phyloP scores from a whole-genome alignment of 1,140 invertebrate genomes.

The Phortica variegata region DNA sequence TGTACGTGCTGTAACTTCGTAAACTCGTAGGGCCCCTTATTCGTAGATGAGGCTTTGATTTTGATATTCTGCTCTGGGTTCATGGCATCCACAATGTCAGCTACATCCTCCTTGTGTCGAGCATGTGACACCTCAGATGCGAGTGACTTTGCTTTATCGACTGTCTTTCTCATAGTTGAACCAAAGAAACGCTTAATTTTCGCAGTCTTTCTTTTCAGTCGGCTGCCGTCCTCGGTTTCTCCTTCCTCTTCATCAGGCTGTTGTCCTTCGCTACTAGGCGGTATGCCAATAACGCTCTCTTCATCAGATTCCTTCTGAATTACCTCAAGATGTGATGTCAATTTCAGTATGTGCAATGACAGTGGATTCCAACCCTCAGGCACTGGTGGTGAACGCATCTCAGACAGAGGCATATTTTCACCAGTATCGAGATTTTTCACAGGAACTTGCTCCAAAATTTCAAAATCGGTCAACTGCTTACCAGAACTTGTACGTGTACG shows the following conservation, averaged over 20 bases:
- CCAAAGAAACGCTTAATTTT: conserved; percentile 84
- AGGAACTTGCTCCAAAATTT: conserved; percentile 90
- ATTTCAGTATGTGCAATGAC: conserved; percentile 90
- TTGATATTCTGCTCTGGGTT: conserved; percentile 84
- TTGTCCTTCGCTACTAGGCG: conserved; percentile 63
- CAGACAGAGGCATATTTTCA: conserved; percentile 56
- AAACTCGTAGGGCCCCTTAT: conserved; percentile 96
- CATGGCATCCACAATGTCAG: conserved; percentile 82
- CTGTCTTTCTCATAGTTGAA: conserved; percentile 82
- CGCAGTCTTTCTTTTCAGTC: conserved; percentile 62
- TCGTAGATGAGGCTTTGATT: conserved; percentile 89
- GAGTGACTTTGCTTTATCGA: conserved; percentile 86
- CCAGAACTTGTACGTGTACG: conserved; percentile 81
- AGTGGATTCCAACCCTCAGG: conserved; percentile 68
- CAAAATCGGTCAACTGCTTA: conserved; percentile 79
- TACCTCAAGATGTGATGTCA: conserved; percentile 59
- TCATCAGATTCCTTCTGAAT: conserved; percentile 72
- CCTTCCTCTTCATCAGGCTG: conserved; percentile 61
- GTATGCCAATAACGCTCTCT: conserved; percentile 78
- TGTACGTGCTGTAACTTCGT: conserved; percentile 67
- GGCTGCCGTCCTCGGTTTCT: conserved; percentile 53
- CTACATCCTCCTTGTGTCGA: conserved; percentile 80
- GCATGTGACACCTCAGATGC: conserved; percentile 84
- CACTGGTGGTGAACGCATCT: conserved; percentile 53
- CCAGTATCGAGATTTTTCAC: conserved; percentile 92